A percentile compares a stretch with the other conserved stretches of the same genome.
These are phyloP conservation scores for Rhagium mordax DNA, from an alignment of 2,888 invertebrate genomes.

Conservation along the genomic window DNA sequence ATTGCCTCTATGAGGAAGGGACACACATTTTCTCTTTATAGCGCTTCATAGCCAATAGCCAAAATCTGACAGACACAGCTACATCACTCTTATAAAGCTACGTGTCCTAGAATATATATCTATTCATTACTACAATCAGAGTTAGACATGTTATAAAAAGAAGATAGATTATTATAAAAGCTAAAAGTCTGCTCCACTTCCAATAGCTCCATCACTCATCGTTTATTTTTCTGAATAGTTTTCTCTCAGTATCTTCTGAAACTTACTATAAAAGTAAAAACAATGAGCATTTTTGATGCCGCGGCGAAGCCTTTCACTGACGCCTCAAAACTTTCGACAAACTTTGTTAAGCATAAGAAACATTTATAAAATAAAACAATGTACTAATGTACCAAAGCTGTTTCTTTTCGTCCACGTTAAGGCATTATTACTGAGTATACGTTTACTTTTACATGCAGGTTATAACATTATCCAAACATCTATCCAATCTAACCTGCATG, in stretches of 20 bases:
- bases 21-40: background rate
- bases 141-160: conserved; percentile 19
- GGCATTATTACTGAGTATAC: too few relatives aligned
- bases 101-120: background rate
- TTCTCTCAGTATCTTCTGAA: background rate
- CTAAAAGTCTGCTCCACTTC: conserved; percentile 2
- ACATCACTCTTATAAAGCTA: conserved; percentile 7
- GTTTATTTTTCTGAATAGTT: conserved; percentile 8
- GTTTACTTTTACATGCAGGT: too few relatives aligned
- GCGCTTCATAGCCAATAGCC: background rate
- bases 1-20: background rate
- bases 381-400: too few relatives aligned
- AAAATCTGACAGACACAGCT: background rate
- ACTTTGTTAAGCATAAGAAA: conserved; percentile 4
- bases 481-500: too few relatives aligned
- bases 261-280: conserved; percentile 19
- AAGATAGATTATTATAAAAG: conserved; percentile 24
- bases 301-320: background rate
- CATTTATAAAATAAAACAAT: background rate
- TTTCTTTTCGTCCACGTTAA: too few relatives aligned
- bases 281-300: background rate
- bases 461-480: too few relatives aligned
- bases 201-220: conserved; percentile 16
- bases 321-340: background rate
- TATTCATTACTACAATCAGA: conserved; percentile 21